phyloP scores from a whole-genome alignment of 2,888 invertebrate genomes.

The Malachius bipustulatus region DNA sequence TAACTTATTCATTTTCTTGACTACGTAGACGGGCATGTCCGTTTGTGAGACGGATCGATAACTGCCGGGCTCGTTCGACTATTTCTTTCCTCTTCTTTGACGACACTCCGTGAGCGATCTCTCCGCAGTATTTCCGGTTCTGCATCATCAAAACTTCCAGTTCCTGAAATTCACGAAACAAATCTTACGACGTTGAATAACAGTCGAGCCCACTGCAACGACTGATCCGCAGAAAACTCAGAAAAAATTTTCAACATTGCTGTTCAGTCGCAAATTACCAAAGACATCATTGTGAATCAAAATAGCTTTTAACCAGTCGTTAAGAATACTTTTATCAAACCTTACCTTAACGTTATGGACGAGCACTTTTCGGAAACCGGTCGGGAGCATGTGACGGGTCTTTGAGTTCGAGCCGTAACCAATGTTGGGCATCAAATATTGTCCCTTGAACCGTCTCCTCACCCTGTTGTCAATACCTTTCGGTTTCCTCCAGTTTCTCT shows the following conservation, averaged over 20 bases:
- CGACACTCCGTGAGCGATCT: conserved; percentile 95
- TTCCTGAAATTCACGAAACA: conserved; percentile 48
- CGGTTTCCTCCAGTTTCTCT: conserved; percentile 98
- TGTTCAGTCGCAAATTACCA: conserved; percentile 38
- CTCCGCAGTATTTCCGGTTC: conserved; percentile 93
- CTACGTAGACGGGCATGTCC: conserved; percentile 91
- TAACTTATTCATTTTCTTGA: conserved; percentile 96
- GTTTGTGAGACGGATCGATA: conserved; percentile 92
- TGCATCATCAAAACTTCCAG: conserved; percentile 98
- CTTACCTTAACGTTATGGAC: conserved; percentile 74
- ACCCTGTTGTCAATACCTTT: conserved; percentile 99
- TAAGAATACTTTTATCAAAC: neutral
- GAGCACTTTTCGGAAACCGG: conserved; percentile 93
- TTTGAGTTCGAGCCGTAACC: conserved; percentile 95
- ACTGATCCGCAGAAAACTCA: conserved; percentile 17
- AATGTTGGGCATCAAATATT: conserved; percentile 97
- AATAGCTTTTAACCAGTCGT: too few relatives aligned
- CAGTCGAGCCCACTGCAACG: conserved; percentile 4
- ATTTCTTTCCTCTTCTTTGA: conserved; percentile 95
- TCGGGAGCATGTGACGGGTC: conserved; percentile 94
- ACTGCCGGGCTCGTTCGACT: conserved; percentile 92
- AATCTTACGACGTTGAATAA: conserved; percentile 4
- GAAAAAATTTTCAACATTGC: conserved; percentile 28
- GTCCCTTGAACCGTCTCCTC: conserved; percentile 97
- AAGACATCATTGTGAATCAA: conserved; percentile 30